These are phyloP conservation scores for Camelus bactrianus DNA, from an alignment of 2,113 vertebrate genomes.

Conservation along the genomic window DNA sequence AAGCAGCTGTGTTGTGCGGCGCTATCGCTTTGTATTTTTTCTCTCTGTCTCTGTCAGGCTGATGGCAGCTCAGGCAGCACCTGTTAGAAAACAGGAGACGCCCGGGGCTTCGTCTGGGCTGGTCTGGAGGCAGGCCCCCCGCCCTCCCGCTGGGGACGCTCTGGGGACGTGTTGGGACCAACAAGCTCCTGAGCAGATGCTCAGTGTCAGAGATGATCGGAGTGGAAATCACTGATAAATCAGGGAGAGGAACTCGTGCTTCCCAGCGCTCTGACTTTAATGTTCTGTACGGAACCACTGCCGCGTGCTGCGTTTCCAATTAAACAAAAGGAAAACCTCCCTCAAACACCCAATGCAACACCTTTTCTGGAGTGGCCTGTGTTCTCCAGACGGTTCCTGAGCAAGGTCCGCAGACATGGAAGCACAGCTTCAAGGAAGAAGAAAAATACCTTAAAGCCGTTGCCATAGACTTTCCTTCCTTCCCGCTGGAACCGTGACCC, in stretches of 20 bases:
- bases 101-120: not conserved
- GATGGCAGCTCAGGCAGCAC: not conserved
- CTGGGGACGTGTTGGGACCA: fast-evolving
- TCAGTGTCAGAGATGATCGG: not conserved
- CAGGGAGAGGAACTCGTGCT: not conserved
- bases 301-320: not conserved
- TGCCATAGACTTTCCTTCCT: not conserved
- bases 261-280: not conserved
- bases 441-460: not conserved
- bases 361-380: not conserved
- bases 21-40: not conserved
- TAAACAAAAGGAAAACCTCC: not conserved
- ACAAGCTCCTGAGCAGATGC: not conserved
- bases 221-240: not conserved
- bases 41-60: not conserved
- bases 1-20: not conserved
- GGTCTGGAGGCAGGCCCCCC: fast-evolving
- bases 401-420: not conserved
- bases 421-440: too few relatives aligned
- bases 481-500: not conserved
- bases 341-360: too few relatives aligned
- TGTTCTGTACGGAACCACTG: not conserved
- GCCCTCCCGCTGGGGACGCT: fast-evolving
- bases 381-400: not conserved
- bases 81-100: not conserved